These are phyloP conservation scores for Pelusios castaneus DNA, from an alignment of 2,113 vertebrate genomes.

Conservation along the genomic window DNA sequence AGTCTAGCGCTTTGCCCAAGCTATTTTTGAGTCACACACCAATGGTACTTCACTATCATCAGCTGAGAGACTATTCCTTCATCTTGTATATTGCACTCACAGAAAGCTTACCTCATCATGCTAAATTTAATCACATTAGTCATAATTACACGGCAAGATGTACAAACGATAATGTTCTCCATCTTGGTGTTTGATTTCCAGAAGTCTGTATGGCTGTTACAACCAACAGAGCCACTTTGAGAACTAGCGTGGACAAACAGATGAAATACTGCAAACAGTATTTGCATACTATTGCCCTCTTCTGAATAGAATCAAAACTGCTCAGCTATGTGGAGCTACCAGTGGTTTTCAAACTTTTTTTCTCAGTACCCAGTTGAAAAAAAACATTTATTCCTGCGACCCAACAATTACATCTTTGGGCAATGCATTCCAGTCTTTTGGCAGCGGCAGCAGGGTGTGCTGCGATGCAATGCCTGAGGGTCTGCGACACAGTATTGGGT, in stretches of 20 bases:
- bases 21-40: background rate
- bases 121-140: background rate
- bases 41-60: background rate
- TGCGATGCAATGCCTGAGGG: too few relatives aligned
- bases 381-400: too few relatives aligned
- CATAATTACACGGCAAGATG: background rate
- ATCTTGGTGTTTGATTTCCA: background rate
- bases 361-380: too few relatives aligned
- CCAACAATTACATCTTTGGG: too few relatives aligned
- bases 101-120: background rate
- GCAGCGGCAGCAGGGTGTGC: too few relatives aligned
- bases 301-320: background rate
- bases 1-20: background rate
- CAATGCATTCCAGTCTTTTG: too few relatives aligned
- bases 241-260: background rate
- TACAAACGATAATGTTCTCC: background rate
- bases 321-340: background rate
- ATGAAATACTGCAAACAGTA: background rate
- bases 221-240: background rate
- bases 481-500: too few relatives aligned
- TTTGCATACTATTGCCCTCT: background rate
- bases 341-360: too few relatives aligned
- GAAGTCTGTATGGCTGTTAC: background rate
- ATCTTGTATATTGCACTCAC: too few relatives aligned
- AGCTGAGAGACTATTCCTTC: background rate